Percentiles rank a stretch among this genome's conserved stretches.
phyloP scores from a whole-genome alignment of 2,888 invertebrate genomes.

The Esperia sulphurella region DNA sequence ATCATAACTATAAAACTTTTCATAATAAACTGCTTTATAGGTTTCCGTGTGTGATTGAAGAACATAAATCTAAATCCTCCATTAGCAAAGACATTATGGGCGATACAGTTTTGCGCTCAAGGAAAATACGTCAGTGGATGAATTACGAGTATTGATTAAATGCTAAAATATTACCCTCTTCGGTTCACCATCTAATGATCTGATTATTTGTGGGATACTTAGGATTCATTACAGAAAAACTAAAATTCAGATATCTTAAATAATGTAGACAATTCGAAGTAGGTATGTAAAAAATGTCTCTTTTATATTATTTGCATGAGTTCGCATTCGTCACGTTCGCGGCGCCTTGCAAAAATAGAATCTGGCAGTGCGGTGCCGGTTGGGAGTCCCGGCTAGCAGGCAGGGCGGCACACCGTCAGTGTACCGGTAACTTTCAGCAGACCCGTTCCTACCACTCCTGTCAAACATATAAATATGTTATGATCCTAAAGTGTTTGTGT shows the following conservation, averaged over 20 bases:
- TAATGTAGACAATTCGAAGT: background rate
- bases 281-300: conserved; percentile 14
- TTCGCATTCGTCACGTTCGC: conserved; percentile 64
- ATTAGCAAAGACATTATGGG: conserved; percentile 46
- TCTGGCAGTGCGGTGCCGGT: conserved; percentile 68
- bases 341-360: conserved; percentile 78
- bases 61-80: conserved; percentile 51
- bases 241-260: background rate
- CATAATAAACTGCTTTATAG: conserved; percentile 49
- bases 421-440: conserved; percentile 60
- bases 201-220: background rate
- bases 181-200: background rate
- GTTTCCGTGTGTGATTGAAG: conserved; percentile 35
- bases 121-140: conserved; percentile 16
- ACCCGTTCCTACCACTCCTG: conserved; percentile 40
- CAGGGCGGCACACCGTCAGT: conserved; percentile 42
- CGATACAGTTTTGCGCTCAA: conserved; percentile 18
- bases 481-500: background rate
- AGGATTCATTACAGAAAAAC: no score
- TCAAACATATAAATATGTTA: conserved; percentile 1
- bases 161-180: background rate
- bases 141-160: conserved; percentile 6
- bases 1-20: conserved; percentile 43
- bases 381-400: conserved; percentile 56
- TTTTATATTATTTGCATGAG: conserved; percentile 61